Percentiles rank a stretch among this genome's conserved stretches.
Evolutionary conservation across 1,140 invertebrate genomes (phyloP).

Genomic region (Triops cancriformis): DNA sequence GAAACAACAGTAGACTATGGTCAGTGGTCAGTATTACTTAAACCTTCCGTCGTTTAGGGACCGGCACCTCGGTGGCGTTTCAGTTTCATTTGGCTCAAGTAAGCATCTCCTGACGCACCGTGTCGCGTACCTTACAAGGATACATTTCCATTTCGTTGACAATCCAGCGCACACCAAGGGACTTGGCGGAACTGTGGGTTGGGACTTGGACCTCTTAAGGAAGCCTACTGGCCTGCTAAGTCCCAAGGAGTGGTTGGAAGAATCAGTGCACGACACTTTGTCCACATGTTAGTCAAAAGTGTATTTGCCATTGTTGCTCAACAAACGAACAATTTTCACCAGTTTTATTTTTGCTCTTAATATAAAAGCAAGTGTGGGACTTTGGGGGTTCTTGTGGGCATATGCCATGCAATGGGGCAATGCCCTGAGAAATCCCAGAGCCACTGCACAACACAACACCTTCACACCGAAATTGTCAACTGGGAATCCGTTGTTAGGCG

Average conservation of each 20-base stretch:
- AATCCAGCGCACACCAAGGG: constrained; percentile 18
- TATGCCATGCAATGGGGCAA: constrained; percentile 12
- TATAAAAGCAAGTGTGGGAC: background rate
- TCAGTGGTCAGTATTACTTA: background rate
- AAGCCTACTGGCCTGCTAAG: constrained; percentile 36
- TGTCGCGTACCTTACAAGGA: background rate
- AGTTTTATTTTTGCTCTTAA: background rate
- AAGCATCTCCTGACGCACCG: background rate
- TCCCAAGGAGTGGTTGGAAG: constrained; percentile 32
- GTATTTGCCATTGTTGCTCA: background rate
- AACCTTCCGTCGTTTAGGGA: background rate
- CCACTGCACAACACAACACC: background rate
- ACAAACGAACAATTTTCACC: background rate
- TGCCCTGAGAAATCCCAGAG: constrained; percentile 12
- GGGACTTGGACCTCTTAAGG: background rate
- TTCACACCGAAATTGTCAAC: background rate
- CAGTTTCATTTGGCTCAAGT: background rate
- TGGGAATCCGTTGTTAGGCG: background rate
- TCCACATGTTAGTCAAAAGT: background rate
- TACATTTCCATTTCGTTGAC: background rate
- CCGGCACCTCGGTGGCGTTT: background rate
- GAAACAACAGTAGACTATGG: background rate
- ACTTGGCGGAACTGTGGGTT: constrained; percentile 25
- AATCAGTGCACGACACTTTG: background rate
- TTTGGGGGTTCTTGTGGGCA: constrained; percentile 12